These are phyloP conservation scores for Periophthalmus modestus DNA, from an alignment of 2,113 vertebrate genomes.

Conservation along the genomic window DNA sequence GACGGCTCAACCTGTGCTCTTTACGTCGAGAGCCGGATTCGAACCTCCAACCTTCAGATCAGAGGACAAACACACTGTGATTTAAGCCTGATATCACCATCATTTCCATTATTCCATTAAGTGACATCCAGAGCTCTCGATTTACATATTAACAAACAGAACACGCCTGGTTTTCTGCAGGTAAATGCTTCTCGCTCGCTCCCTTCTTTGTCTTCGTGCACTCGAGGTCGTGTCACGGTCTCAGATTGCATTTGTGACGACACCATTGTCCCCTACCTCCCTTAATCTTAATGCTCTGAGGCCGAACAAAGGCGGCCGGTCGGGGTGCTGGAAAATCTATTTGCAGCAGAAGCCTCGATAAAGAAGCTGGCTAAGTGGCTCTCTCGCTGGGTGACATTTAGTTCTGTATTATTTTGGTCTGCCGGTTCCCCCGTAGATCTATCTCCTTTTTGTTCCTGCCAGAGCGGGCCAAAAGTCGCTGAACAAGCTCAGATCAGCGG, in stretches of 20 bases:
- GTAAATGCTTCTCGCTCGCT: background rate
- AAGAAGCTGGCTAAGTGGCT: slow-evolving; percentile 22
- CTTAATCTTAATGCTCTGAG: slow-evolving; percentile 1
- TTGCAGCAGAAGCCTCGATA: slow-evolving; percentile 24
- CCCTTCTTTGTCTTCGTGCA: background rate
- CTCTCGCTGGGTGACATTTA: slow-evolving; percentile 22
- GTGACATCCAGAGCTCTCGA: background rate
- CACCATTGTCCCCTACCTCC: background rate
- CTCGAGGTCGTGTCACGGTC: background rate
- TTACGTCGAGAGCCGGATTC: no score
- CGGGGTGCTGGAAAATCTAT: slow-evolving; percentile 2
- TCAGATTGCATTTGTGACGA: background rate
- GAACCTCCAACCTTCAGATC: no score
- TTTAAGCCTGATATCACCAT: no score
- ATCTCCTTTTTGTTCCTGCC: slow-evolving; percentile 50
- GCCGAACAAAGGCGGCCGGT: slow-evolving; percentile 19
- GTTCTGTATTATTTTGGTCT: slow-evolving; percentile 34
- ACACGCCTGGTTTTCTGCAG: background rate
- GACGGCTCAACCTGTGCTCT: no score
- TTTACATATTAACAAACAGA: background rate
- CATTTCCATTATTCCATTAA: no score
- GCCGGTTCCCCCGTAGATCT: slow-evolving; percentile 7
- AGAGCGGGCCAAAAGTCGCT: slow-evolving; percentile 41
- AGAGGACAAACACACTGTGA: no score
- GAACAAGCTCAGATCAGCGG: slow-evolving; percentile 39